Evolutionary conservation across 2,113 vertebrate genomes (phyloP), one percentile per base, ranked within the genome.

Genomic region (Oreocharis arfaki): DNA sequence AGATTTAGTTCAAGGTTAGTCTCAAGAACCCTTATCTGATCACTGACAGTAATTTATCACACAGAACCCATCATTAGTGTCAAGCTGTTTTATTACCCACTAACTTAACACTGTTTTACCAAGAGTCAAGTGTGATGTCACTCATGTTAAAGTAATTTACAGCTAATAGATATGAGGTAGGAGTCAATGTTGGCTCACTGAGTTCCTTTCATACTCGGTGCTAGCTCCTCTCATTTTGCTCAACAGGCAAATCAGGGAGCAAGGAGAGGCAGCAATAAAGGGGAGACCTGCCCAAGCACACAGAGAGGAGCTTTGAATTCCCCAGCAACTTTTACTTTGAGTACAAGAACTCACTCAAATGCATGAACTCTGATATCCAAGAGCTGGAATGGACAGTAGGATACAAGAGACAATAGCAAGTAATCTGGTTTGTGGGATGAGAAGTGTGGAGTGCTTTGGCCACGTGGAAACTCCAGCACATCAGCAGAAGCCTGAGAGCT

Each of bases 21-120:
- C 97, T 95, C 97, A 93, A 96, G 91, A 97, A 90, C 57, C 86
- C 94, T 97, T 97, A 96, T 97, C 97, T 96, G 97, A 97, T 96
- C 95, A 88, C 49, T 95, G 91, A 89, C 88, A 95, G 97, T 97
- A 89, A 96, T 97, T 97, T 97, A 97, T 98, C 97, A 97, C 92
- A 2, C 86, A 96, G 90, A 95, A 93, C 94, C 96, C 94, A 96
- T 98, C 97, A 95, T 97, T 96, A 97, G 96, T 95, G 96, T 97
- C 97, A 95, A 97, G 96, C 97, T 97, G 96, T 96, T 97, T 97
- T 97, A 97, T 95, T 95, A 93, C 91, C 93, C 95, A 96, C 89
- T 92, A 90, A 95, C 97, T 97, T 97, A 96, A 96, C 97, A 96
- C 96, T 94, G 95, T 96, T 97, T 97, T 96, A 97, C 93, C 97